Percentiles rank a stretch among this genome's conserved stretches.
Conservation (phyloP, 2,113 vertebrate species). For the Sprattus sprattus region DNA sequence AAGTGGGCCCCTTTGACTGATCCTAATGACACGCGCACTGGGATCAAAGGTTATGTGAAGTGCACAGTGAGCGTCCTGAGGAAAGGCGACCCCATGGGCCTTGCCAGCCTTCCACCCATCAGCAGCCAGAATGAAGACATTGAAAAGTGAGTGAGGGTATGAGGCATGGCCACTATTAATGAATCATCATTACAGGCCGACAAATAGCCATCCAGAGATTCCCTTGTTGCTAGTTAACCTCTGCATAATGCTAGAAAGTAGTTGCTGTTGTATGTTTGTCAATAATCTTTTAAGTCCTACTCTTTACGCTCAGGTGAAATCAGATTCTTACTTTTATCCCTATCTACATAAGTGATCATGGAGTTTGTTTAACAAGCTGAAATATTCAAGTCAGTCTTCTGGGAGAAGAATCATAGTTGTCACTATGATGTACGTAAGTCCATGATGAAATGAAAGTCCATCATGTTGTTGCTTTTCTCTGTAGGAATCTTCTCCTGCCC, state of each 20-base stretch:
- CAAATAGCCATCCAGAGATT: background rate
- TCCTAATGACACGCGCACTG: conserved; percentile 81
- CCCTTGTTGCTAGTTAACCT: background rate
- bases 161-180: background rate
- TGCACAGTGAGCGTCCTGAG: conserved; percentile 80
- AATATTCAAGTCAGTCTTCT: background rate
- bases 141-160: conserved; percentile 77
- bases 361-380: background rate
- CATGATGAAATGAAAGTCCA: too few species aligned
- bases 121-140: conserved; percentile 76
- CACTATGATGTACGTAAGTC: too few species aligned
- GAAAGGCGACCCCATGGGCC: conserved; percentile 73
- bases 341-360: background rate
- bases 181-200: background rate
- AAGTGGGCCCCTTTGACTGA: conserved; percentile 94
- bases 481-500: conserved; percentile 87
- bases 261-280: background rate
- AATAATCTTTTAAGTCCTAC: background rate
- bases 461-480: background rate
- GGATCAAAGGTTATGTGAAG: conserved; percentile 89
- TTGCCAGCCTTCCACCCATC: conserved; percentile 63
- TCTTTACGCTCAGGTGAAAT: background rate
- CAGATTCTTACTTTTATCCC: background rate
- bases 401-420: background rate
- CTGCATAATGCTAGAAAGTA: background rate